phyloP scores from a whole-genome alignment of 2,797 vertebrate species.

The Hippocampus kuda region DNA sequence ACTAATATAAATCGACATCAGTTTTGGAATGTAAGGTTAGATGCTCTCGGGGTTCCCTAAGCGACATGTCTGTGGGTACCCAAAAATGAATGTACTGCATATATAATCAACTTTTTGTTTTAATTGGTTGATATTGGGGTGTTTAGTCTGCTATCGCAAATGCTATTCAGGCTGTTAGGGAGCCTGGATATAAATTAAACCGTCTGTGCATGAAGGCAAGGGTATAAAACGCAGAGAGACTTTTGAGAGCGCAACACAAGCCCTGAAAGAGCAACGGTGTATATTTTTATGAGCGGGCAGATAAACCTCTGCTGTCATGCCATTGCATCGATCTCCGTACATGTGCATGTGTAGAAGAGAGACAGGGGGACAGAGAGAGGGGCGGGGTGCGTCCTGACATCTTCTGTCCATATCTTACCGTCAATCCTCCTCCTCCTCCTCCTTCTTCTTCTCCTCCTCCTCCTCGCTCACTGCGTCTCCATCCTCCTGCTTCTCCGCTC shows the following conservation, averaged over 20 bases:
- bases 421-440: slow-evolving; percentile 49
- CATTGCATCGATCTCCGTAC: slow-evolving; percentile 24
- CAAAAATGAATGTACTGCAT: neutral
- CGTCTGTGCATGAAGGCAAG: neutral
- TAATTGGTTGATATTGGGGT: neutral
- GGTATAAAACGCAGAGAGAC: neutral
- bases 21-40: neutral
- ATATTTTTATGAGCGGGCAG: neutral
- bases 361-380: slow-evolving; percentile 20
- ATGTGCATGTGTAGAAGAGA: slow-evolving; percentile 17
- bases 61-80: neutral
- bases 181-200: too few relatives aligned
- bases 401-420: slow-evolving; percentile 62
- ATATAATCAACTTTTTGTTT: neutral
- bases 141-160: neutral
- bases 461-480: slow-evolving; percentile 64
- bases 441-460: slow-evolving; percentile 29
- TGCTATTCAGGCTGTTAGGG: too few relatives aligned
- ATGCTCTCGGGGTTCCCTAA: neutral
- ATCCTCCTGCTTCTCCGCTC: slow-evolving; percentile 54
- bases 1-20: neutral
- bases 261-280: too few relatives aligned
- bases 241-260: neutral
- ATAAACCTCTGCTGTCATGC: slow-evolving; percentile 21
- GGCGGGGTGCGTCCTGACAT: slow-evolving; percentile 49